Conservation (phyloP, 2,888 invertebrate genomes). For the Dolichopus griseipennis region DNA sequence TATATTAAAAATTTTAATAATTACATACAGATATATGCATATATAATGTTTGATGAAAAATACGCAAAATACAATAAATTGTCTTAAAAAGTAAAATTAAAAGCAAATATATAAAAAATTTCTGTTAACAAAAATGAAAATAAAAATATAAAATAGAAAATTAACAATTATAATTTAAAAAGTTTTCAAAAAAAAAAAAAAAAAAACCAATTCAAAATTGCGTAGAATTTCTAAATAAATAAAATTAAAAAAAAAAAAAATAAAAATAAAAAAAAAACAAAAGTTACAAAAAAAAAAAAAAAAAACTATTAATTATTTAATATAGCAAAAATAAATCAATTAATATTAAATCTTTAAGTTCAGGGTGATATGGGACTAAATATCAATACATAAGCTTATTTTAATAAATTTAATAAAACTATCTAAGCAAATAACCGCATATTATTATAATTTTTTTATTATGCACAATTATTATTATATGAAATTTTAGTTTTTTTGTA, state of each 20-base stretch:
- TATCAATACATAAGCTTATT: no score
- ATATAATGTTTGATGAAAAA: not conserved
- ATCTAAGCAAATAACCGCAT: no score
- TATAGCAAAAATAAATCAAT: no score
- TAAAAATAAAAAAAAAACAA: not conserved
- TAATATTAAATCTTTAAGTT: no score
- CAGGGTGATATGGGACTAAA: no score
- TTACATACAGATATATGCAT: not conserved
- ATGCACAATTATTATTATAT: no score
- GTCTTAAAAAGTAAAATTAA: not conserved
- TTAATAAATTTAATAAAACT: no score
- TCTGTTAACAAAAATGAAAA: not conserved
- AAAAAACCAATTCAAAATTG: not conserved
- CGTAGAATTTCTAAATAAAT: constrained; percentile 1
- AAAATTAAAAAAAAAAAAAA: not conserved
- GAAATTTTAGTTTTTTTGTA: no score
- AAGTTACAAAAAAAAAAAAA: not conserved
- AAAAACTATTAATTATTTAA: not conserved
- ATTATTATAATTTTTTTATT: no score
- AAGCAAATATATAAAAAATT: not conserved
- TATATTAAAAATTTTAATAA: no score
- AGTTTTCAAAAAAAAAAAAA: not conserved
- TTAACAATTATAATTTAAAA: not conserved
- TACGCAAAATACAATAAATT: not conserved
- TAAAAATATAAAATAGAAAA: not conserved